Base-by-base conservation (phyloP, 2,888 invertebrate genomes). In the Strigamia crassipes region DNA sequence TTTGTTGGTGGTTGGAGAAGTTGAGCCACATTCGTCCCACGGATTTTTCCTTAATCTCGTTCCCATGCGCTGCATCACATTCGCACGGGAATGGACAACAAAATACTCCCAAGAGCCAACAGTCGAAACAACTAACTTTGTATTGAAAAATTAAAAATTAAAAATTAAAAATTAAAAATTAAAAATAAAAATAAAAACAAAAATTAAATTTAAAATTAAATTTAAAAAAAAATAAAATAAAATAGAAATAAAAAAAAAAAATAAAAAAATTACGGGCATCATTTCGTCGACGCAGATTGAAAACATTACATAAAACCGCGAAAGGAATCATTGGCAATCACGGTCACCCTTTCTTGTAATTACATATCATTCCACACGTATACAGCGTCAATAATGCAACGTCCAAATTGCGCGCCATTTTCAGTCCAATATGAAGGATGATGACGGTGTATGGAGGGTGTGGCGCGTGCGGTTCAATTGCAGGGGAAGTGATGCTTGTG, bases 1-100 rank as follows among this genome's bases (percentile, higher is more conserved):
- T 73, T 73, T 73, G 73, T 73, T 73, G 73, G 73, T 73, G 73
- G 73, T 73, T 73, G 73, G 73, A 31, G 73, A 73, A 73, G 73
- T 73, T 73, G 73, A 73, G 73, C 73, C 31, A 73, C 73, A 27
- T 73, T 73, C 73, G 27, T 73, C 73, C 73, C 73, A 73, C 73
- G 73, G 73, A 73, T 73, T 73, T 73, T n/a, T 31, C 73, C 73
- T 73, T 73, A 73, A 73, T 73, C 73, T 73, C 73, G 31, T 73
- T 73, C 73, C 73, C 73, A 73, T 23, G 73, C 23, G 73, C 73
- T 27, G 73, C 73, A 73, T 27, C 73, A 73, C 73, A 73, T 73
- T 73, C 73, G 73, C 73, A 73, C 73, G 73, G 73, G 73, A 73
- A 73, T 73, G 73, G 73, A 73, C 73, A 73, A 73, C 73, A 73